These are phyloP conservation scores for Conger conger DNA, from an alignment of 2,113 vertebrate genomes.

Conservation along the genomic window DNA sequence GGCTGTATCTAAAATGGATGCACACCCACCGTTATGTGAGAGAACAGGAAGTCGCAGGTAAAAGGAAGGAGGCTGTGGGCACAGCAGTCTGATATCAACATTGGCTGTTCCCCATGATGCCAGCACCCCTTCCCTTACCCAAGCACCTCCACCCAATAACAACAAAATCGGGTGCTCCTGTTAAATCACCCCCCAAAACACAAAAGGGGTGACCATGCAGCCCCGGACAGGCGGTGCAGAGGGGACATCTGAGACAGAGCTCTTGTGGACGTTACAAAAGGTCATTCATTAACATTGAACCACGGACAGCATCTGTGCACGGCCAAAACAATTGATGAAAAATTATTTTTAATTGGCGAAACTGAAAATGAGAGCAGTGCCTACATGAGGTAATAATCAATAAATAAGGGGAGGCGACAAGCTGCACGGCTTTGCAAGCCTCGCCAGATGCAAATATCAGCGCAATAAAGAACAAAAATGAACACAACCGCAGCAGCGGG, in stretches of 20 bases:
- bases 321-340: background rate
- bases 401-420: background rate
- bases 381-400: background rate
- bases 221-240: background rate
- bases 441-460: background rate
- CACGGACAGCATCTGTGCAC: background rate
- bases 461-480: background rate
- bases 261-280: background rate
- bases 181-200: no score
- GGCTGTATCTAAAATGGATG: background rate
- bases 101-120: background rate
- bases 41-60: background rate
- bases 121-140: background rate
- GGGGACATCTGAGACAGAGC: background rate
- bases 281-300: constrained; percentile 4
- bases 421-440: background rate
- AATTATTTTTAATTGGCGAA: background rate
- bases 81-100: background rate
- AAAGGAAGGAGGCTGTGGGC: background rate
- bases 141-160: no score
- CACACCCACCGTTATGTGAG: background rate
- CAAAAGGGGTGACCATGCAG: no score
- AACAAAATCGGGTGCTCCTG: no score
- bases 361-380: background rate
- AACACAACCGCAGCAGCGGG: background rate